A percentile compares a stretch with the other conserved stretches of the same genome.
phyloP scores from a whole-genome alignment of 2,113 vertebrate genomes.

The Nannobrachium achirus region DNA sequence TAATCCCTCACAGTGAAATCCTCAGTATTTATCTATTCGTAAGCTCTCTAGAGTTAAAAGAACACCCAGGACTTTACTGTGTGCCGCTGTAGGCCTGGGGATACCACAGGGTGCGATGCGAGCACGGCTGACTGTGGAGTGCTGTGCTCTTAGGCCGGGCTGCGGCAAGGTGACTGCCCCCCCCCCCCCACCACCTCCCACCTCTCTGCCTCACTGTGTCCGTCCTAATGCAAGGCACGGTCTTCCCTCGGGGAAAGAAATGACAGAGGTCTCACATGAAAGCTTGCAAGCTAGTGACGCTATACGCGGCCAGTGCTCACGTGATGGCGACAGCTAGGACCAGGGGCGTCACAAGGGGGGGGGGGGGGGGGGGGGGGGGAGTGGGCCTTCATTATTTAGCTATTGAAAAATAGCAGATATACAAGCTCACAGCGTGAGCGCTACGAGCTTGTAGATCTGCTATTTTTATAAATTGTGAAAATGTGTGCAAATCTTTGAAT shows the following conservation, averaged over 20 bases:
- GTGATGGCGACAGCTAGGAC: slow-evolving; percentile 9
- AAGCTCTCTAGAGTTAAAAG: too few species aligned
- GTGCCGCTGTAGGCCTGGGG: slow-evolving; percentile 10
- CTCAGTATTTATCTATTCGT: too few species aligned
- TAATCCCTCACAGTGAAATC: slow-evolving; percentile 31
- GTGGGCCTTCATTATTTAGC: too few species aligned
- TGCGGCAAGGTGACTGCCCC: slow-evolving; percentile 72
- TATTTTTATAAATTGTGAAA: too few species aligned
- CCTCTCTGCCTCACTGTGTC: slow-evolving; percentile 21
- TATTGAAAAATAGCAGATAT: too few species aligned
- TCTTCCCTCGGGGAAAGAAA: slow-evolving; percentile 53
- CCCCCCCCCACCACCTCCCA: too few species aligned
- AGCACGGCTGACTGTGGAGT: slow-evolving; percentile 59
- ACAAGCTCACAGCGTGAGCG: too few species aligned
- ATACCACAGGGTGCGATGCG: slow-evolving; percentile 22
- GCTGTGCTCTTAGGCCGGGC: slow-evolving; percentile 61
- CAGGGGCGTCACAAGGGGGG: too few species aligned
- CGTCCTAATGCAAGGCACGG: slow-evolving; percentile 58
- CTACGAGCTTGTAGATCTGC: too few species aligned
- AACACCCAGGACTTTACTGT: background rate
- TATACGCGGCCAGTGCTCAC: slow-evolving; percentile 13
- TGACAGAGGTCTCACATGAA: slow-evolving; percentile 65
- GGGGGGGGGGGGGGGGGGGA: too few species aligned
- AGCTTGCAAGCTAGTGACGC: slow-evolving; percentile 16
- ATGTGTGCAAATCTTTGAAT: too few species aligned